Percentiles rank a stretch among this genome's conserved stretches.
These are phyloP conservation scores for Clepsis dumicolana DNA, from an alignment of 2,888 invertebrate genomes.

Conservation along the genomic window DNA sequence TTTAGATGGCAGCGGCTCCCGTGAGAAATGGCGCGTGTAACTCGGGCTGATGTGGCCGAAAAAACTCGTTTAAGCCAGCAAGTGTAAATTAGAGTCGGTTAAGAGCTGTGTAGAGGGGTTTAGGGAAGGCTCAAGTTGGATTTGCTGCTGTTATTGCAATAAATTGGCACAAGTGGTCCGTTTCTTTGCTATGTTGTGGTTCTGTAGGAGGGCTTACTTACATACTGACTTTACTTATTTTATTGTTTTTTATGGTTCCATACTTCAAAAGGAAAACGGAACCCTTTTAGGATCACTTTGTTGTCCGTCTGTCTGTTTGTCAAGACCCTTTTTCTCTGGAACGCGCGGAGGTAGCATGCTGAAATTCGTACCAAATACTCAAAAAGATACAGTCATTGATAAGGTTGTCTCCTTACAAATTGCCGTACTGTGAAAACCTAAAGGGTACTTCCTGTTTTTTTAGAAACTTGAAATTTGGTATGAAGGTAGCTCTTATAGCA, in stretches of 20 bases:
- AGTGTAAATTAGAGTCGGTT: slow-evolving; percentile 41
- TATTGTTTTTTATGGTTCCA: not conserved
- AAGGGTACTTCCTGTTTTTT: too few relatives aligned
- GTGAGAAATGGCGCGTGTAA: slow-evolving; percentile 44
- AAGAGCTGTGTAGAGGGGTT: slow-evolving; percentile 28
- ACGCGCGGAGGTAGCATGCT: too few relatives aligned
- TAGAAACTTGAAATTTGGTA: too few relatives aligned
- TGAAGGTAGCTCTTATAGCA: too few relatives aligned
- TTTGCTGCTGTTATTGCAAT: slow-evolving; percentile 13
- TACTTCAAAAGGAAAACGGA: too few relatives aligned
- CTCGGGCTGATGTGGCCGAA: slow-evolving; percentile 38
- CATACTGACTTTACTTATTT: not conserved
- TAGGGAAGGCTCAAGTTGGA: slow-evolving; percentile 6
- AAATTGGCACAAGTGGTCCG: slow-evolving; percentile 11
- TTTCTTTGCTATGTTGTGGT: not conserved
- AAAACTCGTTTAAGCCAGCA: slow-evolving; percentile 39
- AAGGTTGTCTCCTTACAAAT: too few relatives aligned
- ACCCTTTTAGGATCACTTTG: too few relatives aligned
- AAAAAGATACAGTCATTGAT: too few relatives aligned
- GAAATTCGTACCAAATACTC: too few relatives aligned
- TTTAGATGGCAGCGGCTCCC: not conserved
- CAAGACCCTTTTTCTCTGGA: too few relatives aligned
- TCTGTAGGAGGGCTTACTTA: not conserved
- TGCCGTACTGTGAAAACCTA: too few relatives aligned
- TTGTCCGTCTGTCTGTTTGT: too few relatives aligned